These are phyloP conservation scores for Tribolium madens DNA, from an alignment of 1,140 invertebrate species.

Conservation along the genomic window DNA sequence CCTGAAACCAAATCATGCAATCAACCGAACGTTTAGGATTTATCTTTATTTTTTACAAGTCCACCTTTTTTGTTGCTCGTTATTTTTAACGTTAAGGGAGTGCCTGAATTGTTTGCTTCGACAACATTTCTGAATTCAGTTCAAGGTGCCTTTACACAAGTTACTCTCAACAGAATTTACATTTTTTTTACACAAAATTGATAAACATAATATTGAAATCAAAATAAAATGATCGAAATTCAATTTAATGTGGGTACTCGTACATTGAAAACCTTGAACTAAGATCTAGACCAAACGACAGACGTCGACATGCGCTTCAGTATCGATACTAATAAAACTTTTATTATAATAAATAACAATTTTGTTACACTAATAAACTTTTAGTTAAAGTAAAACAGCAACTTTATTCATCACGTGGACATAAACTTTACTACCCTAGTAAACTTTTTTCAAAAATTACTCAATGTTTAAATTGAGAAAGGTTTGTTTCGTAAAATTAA, in stretches of 20 bases:
- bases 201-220: background rate
- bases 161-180: background rate
- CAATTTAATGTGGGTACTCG: background rate
- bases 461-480: background rate
- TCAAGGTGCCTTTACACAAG: background rate
- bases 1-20: slow-evolving; percentile 35
- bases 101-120: slow-evolving; percentile 23
- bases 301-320: background rate
- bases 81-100: slow-evolving; percentile 22
- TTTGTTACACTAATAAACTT: background rate
- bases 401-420: background rate
- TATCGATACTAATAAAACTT: background rate
- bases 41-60: slow-evolving; percentile 34
- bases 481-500: no score
- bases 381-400: background rate
- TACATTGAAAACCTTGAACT: no score
- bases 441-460: background rate
- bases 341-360: background rate
- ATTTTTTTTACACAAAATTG: background rate
- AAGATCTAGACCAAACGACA: background rate
- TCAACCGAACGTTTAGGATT: slow-evolving; percentile 37
- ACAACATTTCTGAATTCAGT: slow-evolving; percentile 4
- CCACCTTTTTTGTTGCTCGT: slow-evolving; percentile 17
- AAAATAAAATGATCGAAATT: background rate
- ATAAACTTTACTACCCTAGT: background rate